phyloP scores from a whole-genome alignment of 2,113 vertebrate species.

The Felis chaus region DNA sequence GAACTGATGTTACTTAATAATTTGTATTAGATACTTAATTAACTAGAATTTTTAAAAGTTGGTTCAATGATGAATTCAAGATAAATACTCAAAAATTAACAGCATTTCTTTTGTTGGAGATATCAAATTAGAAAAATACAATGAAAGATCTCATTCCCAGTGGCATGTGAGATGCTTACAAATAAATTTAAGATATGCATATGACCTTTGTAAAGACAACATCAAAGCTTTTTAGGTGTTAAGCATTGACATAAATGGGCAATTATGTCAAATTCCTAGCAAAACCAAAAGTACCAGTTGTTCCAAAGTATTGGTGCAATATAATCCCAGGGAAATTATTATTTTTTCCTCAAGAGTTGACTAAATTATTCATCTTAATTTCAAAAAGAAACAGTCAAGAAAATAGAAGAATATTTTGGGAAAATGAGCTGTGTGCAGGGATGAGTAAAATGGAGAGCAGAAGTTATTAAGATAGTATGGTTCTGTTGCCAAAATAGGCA shows the following conservation, averaged over 20 bases:
- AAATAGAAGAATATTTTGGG: constrained; percentile 3
- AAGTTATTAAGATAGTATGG: neutral
- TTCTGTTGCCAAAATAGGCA: neutral
- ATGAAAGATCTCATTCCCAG: neutral
- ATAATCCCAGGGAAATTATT: neutral
- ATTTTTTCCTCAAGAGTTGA: neutral
- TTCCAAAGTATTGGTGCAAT: neutral
- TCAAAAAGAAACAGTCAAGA: constrained; percentile 5
- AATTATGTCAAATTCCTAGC: neutral
- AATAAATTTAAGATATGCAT: neutral
- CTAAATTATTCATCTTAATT: neutral
- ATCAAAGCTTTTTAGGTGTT: neutral
- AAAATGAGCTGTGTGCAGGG: neutral
- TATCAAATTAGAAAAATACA: constrained; percentile 4
- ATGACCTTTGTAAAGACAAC: neutral
- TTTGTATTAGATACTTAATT: neutral
- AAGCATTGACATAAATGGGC: neutral
- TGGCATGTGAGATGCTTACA: neutral
- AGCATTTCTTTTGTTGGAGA: neutral
- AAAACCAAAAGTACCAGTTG: neutral
- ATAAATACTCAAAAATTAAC: neutral
- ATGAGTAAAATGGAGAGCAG: neutral
- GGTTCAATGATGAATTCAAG: neutral
- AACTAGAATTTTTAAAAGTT: neutral
- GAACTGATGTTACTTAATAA: neutral